phyloP scores from a whole-genome alignment of 1,140 invertebrate species.

The Cepaea nemoralis region DNA sequence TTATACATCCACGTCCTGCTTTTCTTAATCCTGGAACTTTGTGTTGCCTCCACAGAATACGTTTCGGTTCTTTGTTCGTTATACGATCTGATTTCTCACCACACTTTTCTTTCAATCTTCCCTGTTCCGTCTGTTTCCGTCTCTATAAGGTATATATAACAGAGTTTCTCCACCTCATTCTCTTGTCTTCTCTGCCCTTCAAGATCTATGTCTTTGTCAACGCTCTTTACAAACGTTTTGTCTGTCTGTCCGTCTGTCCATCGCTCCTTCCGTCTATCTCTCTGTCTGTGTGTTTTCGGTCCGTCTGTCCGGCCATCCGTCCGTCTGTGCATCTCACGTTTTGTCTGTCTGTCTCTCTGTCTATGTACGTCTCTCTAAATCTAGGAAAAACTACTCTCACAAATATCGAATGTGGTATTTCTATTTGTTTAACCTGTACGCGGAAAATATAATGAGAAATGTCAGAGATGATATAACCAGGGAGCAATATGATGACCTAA shows the following conservation, averaged over 20 bases:
- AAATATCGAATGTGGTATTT: no score
- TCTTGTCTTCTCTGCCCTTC: neutral
- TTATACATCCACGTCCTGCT: no score
- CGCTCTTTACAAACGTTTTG: slow-evolving; percentile 10
- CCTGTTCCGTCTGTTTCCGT: neutral
- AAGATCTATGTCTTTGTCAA: slow-evolving; percentile 1
- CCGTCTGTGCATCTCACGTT: neutral
- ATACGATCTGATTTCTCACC: neutral
- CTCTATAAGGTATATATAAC: neutral
- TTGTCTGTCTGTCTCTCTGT: neutral
- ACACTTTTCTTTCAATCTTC: neutral
- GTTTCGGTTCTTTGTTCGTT: no score
- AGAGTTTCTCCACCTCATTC: neutral
- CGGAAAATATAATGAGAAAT: no score
- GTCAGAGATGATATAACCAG: no score
- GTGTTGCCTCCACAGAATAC: no score
- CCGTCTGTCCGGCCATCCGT: neutral
- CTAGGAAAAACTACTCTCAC: neutral
- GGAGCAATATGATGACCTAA: no score
- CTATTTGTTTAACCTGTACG: no score
- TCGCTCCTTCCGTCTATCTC: slow-evolving; percentile 6
- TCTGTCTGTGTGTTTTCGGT: neutral
- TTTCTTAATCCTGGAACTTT: no score
- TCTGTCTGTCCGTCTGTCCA: slow-evolving; percentile 10
- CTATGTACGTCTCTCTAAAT: neutral